Evolutionary conservation across 2,113 vertebrate species (phyloP).

Genomic region (Phyllopteryx taeniolatus): DNA sequence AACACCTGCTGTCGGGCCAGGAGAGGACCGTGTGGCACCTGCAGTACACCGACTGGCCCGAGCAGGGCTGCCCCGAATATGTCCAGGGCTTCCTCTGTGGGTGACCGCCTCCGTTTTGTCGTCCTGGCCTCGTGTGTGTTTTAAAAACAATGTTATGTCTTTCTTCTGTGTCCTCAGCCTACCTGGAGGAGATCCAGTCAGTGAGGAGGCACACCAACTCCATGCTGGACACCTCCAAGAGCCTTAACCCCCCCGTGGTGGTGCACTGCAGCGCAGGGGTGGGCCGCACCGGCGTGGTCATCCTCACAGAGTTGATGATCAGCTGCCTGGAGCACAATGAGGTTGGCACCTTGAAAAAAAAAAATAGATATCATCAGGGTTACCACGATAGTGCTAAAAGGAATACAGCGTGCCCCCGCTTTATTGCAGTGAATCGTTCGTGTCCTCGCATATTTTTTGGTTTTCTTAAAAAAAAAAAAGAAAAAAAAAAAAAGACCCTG

Average conservation of each 20-base stretch:
- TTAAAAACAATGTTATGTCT: neutral
- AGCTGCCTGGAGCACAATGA: conserved; percentile 92
- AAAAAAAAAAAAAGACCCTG: no score
- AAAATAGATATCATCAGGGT: no score
- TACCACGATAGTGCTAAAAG: no score
- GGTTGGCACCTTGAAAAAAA: conserved; percentile 65
- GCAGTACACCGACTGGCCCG: conserved; percentile 74
- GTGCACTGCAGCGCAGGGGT: conserved; percentile 92
- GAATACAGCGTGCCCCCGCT: no score
- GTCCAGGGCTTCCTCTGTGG: conserved; percentile 91
- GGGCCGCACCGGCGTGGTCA: conserved; percentile 88
- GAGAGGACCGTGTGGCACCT: conserved; percentile 72
- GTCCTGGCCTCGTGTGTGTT: no score
- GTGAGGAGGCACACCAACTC: conserved; percentile 93
- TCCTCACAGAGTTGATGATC: conserved; percentile 92
- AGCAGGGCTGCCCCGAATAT: conserved; percentile 90
- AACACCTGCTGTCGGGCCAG: conserved; percentile 68
- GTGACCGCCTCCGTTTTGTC: conserved; percentile 32
- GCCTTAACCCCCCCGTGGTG: conserved; percentile 83
- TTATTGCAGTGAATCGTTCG: no score
- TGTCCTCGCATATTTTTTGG: no score
- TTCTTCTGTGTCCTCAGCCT: conserved; percentile 70
- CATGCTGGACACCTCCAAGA: conserved; percentile 83
- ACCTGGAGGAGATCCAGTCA: conserved; percentile 92
- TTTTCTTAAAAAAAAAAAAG: no score